Conservation (phyloP, 2,113 vertebrate genomes). For the Leiothrix lutea region DNA sequence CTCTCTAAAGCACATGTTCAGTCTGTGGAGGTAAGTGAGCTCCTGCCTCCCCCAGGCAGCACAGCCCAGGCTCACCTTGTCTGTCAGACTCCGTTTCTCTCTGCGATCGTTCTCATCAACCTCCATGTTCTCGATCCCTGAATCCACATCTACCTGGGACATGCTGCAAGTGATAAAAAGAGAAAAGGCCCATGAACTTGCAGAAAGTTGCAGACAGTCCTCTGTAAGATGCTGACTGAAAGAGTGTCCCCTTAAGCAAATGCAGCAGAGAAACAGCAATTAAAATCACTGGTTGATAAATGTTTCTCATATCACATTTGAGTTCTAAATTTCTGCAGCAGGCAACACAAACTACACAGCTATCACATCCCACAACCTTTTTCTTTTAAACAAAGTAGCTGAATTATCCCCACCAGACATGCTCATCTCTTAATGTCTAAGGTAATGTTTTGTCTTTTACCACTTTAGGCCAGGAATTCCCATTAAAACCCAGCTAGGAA, state of each 20-base stretch:
- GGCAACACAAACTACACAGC: neutral
- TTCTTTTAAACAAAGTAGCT: neutral
- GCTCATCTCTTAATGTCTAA: neutral
- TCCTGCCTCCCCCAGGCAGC: neutral
- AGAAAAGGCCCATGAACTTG: neutral
- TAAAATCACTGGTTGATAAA: neutral
- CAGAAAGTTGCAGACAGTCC: neutral
- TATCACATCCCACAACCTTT: neutral
- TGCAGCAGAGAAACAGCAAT: neutral
- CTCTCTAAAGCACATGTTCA: fast-evolving
- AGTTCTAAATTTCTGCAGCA: neutral
- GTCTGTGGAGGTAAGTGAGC: neutral
- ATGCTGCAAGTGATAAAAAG: constrained; percentile 78
- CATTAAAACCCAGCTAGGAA: neutral
- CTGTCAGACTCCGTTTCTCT: constrained; percentile 91
- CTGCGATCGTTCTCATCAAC: constrained; percentile 95
- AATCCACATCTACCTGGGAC: constrained; percentile 99
- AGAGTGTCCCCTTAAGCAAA: neutral
- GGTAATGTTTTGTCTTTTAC: neutral
- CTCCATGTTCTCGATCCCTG: constrained; percentile 99
- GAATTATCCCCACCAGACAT: neutral
- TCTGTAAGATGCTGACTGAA: neutral
- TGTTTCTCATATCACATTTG: neutral
- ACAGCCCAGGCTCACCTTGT: constrained; percentile 81
- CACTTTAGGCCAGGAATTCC: neutral